Conservation (phyloP, 2,888 invertebrate genomes). For the Cordylochernes scorpioides region DNA sequence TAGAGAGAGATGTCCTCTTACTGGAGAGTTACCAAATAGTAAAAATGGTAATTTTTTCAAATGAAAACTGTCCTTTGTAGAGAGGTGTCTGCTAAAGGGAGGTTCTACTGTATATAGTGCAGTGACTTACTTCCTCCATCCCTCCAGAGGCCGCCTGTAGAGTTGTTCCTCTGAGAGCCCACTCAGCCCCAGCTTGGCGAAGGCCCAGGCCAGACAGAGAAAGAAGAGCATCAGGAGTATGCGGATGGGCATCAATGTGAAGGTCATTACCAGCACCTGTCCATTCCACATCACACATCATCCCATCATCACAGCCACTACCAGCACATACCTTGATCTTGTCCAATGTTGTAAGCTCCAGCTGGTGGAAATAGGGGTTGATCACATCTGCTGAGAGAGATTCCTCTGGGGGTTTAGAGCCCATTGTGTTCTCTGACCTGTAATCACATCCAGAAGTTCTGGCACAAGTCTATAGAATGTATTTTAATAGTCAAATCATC, state of each 20-base stretch:
- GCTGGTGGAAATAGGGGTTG: conserved; percentile 66
- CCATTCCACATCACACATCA: conserved; percentile 3
- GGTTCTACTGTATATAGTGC: not conserved
- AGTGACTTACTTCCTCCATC: conserved; percentile 55
- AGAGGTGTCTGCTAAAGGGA: too few relatives aligned
- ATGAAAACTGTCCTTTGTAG: too few relatives aligned
- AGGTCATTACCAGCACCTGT: conserved; percentile 59
- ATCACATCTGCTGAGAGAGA: conserved; percentile 22
- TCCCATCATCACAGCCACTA: not conserved
- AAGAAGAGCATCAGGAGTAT: conserved; percentile 45
- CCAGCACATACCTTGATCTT: conserved; percentile 48
- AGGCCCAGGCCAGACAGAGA: conserved; percentile 51
- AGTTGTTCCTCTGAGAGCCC: conserved; percentile 54
- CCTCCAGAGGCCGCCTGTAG: conserved; percentile 43
- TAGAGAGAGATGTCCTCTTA: too few relatives aligned
- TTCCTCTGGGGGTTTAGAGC: too few relatives aligned
- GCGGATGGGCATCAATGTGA: conserved; percentile 53
- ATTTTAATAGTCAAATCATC: too few relatives aligned
- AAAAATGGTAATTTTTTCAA: too few relatives aligned
- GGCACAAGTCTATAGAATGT: too few relatives aligned
- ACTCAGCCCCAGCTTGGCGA: conserved; percentile 52
- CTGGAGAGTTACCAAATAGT: too few relatives aligned
- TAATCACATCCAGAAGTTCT: too few relatives aligned
- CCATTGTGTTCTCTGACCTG: too few relatives aligned
- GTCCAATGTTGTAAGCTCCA: conserved; percentile 55